A percentile compares a stretch with the other conserved stretches of the same genome.
Conservation (phyloP, 2,888 invertebrate species). For the Calliopum simillimum region DNA sequence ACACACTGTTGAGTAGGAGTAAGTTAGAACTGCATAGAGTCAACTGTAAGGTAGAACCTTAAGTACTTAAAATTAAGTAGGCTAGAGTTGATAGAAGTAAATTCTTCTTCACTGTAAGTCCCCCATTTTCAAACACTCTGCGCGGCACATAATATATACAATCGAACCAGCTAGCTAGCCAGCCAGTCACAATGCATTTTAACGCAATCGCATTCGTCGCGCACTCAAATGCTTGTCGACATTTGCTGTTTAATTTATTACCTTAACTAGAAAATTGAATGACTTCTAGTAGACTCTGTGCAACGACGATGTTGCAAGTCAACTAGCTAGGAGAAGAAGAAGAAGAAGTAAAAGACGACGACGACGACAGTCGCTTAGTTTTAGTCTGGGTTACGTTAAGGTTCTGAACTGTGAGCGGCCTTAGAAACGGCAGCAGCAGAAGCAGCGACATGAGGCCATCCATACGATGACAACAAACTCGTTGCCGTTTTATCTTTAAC, state of each 20-base stretch:
- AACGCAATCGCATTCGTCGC: constrained; percentile 21
- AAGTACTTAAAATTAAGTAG: too few species aligned
- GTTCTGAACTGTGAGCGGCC: neutral
- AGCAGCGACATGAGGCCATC: too few species aligned
- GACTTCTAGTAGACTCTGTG: constrained; percentile 10
- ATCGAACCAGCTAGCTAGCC: too few species aligned
- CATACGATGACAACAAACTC: too few species aligned
- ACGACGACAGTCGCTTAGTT: neutral
- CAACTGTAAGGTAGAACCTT: too few species aligned
- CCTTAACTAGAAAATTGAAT: constrained; percentile 41
- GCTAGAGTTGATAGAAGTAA: too few species aligned
- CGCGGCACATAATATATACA: too few species aligned
- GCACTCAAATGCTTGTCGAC: constrained; percentile 29
- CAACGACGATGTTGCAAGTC: neutral
- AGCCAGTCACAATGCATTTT: neutral
- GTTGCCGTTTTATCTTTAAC: too few species aligned
- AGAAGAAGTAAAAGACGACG: constrained; percentile 29
- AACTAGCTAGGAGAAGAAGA: constrained; percentile 1
- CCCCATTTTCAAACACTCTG: too few species aligned
- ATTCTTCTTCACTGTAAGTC: too few species aligned
- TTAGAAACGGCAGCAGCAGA: neutral
- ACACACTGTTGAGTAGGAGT: too few species aligned
- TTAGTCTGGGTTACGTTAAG: neutral
- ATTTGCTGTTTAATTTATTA: constrained; percentile 41
- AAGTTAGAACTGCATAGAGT: too few species aligned